A percentile compares a stretch with the other conserved stretches of the same genome.
These are phyloP conservation scores for Dyspetes luteomarginatus DNA, from an alignment of 2,888 invertebrate species.

Conservation along the genomic window DNA sequence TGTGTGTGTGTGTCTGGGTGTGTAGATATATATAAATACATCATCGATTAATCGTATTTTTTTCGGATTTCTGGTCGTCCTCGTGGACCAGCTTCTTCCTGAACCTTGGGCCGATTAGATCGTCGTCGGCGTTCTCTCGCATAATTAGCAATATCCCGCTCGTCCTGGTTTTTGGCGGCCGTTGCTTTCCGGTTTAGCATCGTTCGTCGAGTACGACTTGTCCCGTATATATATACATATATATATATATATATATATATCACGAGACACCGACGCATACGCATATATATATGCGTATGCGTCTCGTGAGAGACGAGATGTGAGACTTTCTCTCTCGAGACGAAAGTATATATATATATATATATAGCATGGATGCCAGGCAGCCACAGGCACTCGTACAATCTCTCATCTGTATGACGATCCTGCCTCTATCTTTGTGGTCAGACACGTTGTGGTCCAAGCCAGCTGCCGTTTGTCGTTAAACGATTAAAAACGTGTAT, in stretches of 20 bases:
- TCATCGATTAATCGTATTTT: not conserved
- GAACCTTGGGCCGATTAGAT: conserved; percentile 63
- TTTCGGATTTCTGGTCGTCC: conserved; percentile 42
- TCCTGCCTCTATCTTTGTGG: not conserved
- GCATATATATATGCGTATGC: conserved; percentile 12
- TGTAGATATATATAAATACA: too few relatives aligned
- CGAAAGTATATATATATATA: not conserved
- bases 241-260: conserved; percentile 21
- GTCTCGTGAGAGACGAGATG: not conserved
- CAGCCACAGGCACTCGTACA: not conserved
- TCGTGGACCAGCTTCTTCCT: conserved; percentile 59
- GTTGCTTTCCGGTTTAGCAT: conserved; percentile 41
- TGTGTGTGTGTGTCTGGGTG: too few relatives aligned
- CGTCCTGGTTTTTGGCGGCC: conserved; percentile 57
- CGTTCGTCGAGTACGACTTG: conserved; percentile 25
- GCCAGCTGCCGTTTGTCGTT: conserved; percentile 11
- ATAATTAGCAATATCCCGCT: conserved; percentile 37
- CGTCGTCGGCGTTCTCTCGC: conserved; percentile 12
- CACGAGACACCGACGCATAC: not conserved
- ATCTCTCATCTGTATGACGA: not conserved
- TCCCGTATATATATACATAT: conserved; percentile 17
- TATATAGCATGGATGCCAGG: not conserved
- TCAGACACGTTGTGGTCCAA: conserved; percentile 27
- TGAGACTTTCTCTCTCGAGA: conserved; percentile 14
- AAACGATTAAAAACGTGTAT: conserved; percentile 48